phyloP scores from a whole-genome alignment of 1,140 invertebrate species.

The Ladona fulva region DNA sequence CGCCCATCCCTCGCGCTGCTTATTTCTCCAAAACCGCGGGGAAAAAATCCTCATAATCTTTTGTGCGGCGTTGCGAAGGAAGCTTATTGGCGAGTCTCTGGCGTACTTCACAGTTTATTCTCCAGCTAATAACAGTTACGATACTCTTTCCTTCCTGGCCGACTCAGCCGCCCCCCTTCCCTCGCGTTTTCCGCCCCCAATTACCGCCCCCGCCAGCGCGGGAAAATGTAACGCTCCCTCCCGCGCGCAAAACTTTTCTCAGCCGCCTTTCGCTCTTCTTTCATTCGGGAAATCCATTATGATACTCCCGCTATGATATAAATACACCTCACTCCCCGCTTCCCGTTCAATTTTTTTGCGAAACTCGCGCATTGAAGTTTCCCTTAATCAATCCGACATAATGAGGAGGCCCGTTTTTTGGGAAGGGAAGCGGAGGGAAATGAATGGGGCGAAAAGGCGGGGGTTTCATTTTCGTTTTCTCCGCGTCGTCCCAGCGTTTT shows the following conservation, averaged over 20 bases:
- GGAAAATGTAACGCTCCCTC: too few species aligned
- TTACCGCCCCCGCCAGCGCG: too few species aligned
- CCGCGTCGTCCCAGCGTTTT: too few species aligned
- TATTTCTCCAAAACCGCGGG: not conserved
- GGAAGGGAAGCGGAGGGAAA: not conserved
- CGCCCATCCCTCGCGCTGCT: not conserved
- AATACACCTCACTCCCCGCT: not conserved
- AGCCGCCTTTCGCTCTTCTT: not conserved
- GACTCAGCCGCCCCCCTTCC: not conserved
- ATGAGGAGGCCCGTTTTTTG: not conserved
- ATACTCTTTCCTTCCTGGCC: not conserved
- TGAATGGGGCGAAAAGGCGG: too few species aligned
- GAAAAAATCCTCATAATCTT: not conserved
- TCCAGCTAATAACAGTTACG: not conserved
- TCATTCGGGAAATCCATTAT: not conserved
- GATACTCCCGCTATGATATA: not conserved
- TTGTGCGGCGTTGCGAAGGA: not conserved
- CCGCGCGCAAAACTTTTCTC: not conserved
- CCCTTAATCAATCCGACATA: not conserved
- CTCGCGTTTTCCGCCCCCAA: not conserved
- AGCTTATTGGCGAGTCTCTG: slow-evolving; percentile 1
- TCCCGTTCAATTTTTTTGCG: not conserved
- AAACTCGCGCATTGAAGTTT: not conserved
- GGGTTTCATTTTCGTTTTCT: too few species aligned
- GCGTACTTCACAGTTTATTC: not conserved